Evolutionary conservation across 2,113 vertebrate genomes (phyloP).

Genomic region (Pangasianodon gigas): DNA sequence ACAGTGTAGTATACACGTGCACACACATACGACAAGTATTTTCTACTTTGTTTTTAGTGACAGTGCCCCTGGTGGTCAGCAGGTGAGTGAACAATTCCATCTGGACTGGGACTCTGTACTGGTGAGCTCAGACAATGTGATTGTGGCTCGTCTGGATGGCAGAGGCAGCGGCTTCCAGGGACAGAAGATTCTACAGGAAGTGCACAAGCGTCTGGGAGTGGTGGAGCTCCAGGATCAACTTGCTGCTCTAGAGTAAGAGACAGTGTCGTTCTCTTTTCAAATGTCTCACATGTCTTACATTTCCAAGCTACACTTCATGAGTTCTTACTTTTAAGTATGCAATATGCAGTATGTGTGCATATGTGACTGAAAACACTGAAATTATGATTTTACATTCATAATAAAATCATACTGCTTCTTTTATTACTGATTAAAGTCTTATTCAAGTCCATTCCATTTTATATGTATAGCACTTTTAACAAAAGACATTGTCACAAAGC

Average conservation of each 20-base stretch:
- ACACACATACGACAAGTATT: background rate
- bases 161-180: slow-evolving; percentile 94
- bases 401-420: background rate
- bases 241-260: slow-evolving; percentile 84
- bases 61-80: slow-evolving; percentile 87
- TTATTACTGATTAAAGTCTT: background rate
- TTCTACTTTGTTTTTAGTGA: slow-evolving; percentile 71
- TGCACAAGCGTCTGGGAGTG: slow-evolving; percentile 84
- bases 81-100: slow-evolving; percentile 87
- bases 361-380: background rate
- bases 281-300: background rate
- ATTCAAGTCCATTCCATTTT: background rate
- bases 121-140: slow-evolving; percentile 86
- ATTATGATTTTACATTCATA: background rate
- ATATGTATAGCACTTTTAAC: background rate
- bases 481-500: background rate
- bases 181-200: slow-evolving; percentile 89
- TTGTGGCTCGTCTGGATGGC: slow-evolving; percentile 90
- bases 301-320: background rate
- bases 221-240: slow-evolving; percentile 93
- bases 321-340: background rate
- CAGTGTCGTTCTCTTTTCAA: background rate
- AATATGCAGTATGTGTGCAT: background rate
- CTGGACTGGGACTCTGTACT: slow-evolving; percentile 94
- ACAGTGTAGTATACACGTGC: background rate